These are phyloP conservation scores for Piezodorus guildinii DNA, from an alignment of 1,140 invertebrate species.

Conservation along the genomic window DNA sequence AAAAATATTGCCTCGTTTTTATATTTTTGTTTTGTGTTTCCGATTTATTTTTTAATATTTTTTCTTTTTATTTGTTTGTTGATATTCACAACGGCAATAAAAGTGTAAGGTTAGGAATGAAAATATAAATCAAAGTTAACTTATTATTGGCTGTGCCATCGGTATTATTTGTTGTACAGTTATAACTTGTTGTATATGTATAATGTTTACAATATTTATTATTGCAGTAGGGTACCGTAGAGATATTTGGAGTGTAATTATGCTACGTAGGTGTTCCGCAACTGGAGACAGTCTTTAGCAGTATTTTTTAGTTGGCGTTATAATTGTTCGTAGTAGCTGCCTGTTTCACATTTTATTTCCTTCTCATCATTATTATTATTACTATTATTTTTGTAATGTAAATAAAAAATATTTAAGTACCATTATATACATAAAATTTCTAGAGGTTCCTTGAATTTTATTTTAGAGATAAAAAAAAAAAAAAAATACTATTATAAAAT, in stretches of 20 bases:
- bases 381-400: no score
- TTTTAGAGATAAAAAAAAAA: no score
- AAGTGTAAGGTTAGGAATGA: conserved; percentile 11
- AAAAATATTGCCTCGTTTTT: background rate
- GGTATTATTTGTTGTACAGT: conserved; percentile 18
- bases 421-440: no score
- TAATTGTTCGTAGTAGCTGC: conserved; percentile 8
- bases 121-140: conserved; percentile 7
- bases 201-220: conserved; percentile 7
- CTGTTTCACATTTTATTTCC: background rate
- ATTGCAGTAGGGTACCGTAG: no score
- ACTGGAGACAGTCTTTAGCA: conserved; percentile 4
- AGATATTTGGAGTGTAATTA: no score
- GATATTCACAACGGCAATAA: conserved; percentile 17
- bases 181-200: conserved; percentile 6
- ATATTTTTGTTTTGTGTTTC: background rate
- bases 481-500: no score
- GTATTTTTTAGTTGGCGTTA: background rate
- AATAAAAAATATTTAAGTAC: no score
- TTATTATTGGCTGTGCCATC: conserved; percentile 22
- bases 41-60: background rate
- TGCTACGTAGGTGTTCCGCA: no score
- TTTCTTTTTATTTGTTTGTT: conserved; percentile 4
- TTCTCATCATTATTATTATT: no score
- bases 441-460: no score